Percentiles rank a stretch among this genome's conserved stretches.
These are phyloP conservation scores for Drosophila sproati DNA, from an alignment of 1,140 invertebrate genomes.

Conservation along the genomic window DNA sequence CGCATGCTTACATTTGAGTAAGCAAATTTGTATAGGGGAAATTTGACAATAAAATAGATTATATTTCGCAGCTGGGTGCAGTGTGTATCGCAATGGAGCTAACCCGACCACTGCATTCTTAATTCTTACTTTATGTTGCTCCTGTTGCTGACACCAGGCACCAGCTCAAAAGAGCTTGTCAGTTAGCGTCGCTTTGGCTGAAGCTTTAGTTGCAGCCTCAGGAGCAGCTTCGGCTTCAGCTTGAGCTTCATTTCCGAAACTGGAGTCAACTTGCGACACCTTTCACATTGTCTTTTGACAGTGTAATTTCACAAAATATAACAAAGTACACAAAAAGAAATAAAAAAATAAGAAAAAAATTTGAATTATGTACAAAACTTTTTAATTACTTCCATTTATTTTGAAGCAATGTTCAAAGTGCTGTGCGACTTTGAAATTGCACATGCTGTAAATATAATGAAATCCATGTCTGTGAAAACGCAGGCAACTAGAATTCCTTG, in stretches of 20 bases:
- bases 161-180: slow-evolving; percentile 27
- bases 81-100: too few relatives aligned
- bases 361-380: slow-evolving; percentile 49
- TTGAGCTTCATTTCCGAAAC: neutral
- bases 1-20: too few relatives aligned
- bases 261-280: slow-evolving; percentile 8
- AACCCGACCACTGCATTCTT: too few relatives aligned
- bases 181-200: neutral
- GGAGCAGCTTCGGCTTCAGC: neutral
- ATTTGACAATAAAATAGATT: too few relatives aligned
- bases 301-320: neutral
- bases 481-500: too few relatives aligned
- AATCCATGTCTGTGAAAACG: too few relatives aligned
- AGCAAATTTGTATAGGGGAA: too few relatives aligned
- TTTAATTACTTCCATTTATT: slow-evolving; percentile 63
- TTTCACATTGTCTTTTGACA: slow-evolving; percentile 6
- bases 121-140: neutral
- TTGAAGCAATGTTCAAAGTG: neutral
- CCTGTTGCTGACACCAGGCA: slow-evolving; percentile 24
- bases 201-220: neutral
- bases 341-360: neutral
- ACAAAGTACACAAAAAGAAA: neutral
- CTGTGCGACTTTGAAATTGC: too few relatives aligned
- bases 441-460: too few relatives aligned
- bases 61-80: too few relatives aligned